Evolutionary conservation across 2,113 vertebrate species (phyloP).

Genomic region (Pelvicachromis taeniatus): DNA sequence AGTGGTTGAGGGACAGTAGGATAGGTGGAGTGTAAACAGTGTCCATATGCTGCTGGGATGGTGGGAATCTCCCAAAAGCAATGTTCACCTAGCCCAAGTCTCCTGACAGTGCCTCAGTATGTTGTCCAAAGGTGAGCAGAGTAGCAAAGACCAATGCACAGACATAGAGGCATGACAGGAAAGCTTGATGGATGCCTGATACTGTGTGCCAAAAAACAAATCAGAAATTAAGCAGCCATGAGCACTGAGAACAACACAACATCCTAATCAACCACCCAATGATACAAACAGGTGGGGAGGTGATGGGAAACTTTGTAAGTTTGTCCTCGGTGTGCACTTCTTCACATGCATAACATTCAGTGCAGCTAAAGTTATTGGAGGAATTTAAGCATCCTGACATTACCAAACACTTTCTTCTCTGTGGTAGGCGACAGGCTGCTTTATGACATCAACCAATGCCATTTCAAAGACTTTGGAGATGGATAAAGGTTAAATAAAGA

Average conservation of each 20-base stretch:
- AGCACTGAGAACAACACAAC: slow-evolving; percentile 14
- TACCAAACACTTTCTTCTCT: slow-evolving; percentile 6
- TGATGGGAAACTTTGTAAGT: not conserved
- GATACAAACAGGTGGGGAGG: not conserved
- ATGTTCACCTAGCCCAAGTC: slow-evolving; percentile 51
- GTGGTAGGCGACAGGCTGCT: not conserved
- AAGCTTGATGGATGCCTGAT: not conserved
- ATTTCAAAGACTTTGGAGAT: not conserved
- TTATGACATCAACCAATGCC: not conserved
- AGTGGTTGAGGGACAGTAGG: slow-evolving; percentile 39
- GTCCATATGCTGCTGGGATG: slow-evolving; percentile 67
- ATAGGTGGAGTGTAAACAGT: slow-evolving; percentile 46
- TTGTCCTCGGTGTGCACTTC: not conserved
- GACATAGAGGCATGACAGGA: not conserved
- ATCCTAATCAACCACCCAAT: slow-evolving; percentile 41
- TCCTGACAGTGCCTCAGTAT: slow-evolving; percentile 14
- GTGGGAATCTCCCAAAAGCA: slow-evolving; percentile 54
- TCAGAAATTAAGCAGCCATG: slow-evolving; percentile 8
- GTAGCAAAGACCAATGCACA: not conserved
- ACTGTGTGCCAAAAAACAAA: slow-evolving; percentile 33
- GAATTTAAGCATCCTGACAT: slow-evolving; percentile 6
- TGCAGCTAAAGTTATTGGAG: not conserved
- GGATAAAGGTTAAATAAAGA: not conserved
- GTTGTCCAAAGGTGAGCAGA: slow-evolving; percentile 44
- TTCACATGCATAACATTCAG: not conserved